Evolutionary conservation across 2,113 vertebrate species (phyloP), one percentile per base, ranked within the genome.

Genomic region (Pollachius pollachius): DNA sequence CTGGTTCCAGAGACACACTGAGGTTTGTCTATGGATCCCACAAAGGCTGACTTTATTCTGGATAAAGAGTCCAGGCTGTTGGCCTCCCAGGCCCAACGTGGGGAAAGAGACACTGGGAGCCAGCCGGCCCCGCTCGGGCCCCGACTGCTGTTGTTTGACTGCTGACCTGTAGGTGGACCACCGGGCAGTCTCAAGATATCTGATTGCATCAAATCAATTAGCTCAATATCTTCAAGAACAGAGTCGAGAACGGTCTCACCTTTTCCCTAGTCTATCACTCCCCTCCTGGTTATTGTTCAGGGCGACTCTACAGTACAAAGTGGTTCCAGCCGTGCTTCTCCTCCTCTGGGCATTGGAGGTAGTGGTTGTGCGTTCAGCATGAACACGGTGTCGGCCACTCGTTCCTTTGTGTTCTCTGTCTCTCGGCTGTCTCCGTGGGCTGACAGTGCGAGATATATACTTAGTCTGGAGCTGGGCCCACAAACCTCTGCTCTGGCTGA

Each of bases 1-100:
- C 18, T 17, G 34, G 65, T 67, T 81, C 68, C 65, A 67, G 65
- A 75, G 34, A 41, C 69, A 68, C 25, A 17, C 72, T 68, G 82
- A 81, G 77, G 73, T 84, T 84, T 74, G 60, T 56, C 64, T 69
- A 62, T n/a, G 18, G 62, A 76, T 7, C 70, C 75, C 80, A 76
- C 79, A 73, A 72, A 84, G 56, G 52, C 67, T 71, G 65, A 19
- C 58, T 73, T 58, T 80, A 62, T 30, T 67, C n/a, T 1, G 56
- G 69, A 71, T 56, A 52, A 78, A 57, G 76, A 74, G 75, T 64
- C 62, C 52, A 0, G 17, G 41, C 65, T 62, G 57, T 69, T 62
- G 66, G 57, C 27, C 66, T 41, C 5, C 23, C 52, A 21, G 60
- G 60, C 69, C 69, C 66, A 17, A 48, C 15, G 64, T 65, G 65